phyloP scores from a whole-genome alignment of 1,140 invertebrate species.

The Apis florea region DNA sequence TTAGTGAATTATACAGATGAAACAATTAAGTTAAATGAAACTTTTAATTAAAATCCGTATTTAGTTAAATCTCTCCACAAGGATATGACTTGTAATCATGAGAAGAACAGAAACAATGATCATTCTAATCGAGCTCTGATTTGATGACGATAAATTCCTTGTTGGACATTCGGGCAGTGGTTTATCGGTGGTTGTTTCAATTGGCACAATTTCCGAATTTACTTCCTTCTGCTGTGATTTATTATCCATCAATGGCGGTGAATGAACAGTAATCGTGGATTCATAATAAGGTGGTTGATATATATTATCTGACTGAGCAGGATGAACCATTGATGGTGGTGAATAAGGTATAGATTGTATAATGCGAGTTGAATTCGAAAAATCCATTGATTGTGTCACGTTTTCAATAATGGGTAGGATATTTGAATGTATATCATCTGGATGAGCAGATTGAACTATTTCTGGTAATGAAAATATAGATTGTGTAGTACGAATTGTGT shows the following conservation, averaged over 20 bases:
- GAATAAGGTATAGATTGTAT: not conserved
- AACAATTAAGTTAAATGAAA: not conserved
- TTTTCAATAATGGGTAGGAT: not conserved
- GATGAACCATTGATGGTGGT: slow-evolving; percentile 51
- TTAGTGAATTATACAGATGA: not conserved
- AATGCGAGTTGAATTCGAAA: not conserved
- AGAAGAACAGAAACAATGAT: slow-evolving; percentile 4
- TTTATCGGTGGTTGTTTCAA: slow-evolving; percentile 54
- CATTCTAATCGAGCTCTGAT: not conserved
- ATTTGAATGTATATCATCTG: slow-evolving; percentile 41
- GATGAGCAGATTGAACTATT: slow-evolving; percentile 49
- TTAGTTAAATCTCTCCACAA: too few relatives aligned
- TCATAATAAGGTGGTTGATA: slow-evolving; percentile 63
- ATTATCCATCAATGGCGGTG: not conserved
- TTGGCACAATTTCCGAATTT: not conserved
- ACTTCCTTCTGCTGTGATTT: not conserved
- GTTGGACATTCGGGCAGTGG: slow-evolving; percentile 46
- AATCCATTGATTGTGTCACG: not conserved
- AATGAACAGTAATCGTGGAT: slow-evolving; percentile 45
- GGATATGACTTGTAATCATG: not conserved
- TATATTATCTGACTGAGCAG: slow-evolving; percentile 43
- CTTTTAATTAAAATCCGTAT: slow-evolving; percentile 42
- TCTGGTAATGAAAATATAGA: not conserved
- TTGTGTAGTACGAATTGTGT: too few relatives aligned
- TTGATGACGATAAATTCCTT: not conserved